Evolutionary conservation across 2,888 invertebrate genomes (phyloP), one percentile per base, ranked within the genome.

Genomic region (Hyalella azteca): DNA sequence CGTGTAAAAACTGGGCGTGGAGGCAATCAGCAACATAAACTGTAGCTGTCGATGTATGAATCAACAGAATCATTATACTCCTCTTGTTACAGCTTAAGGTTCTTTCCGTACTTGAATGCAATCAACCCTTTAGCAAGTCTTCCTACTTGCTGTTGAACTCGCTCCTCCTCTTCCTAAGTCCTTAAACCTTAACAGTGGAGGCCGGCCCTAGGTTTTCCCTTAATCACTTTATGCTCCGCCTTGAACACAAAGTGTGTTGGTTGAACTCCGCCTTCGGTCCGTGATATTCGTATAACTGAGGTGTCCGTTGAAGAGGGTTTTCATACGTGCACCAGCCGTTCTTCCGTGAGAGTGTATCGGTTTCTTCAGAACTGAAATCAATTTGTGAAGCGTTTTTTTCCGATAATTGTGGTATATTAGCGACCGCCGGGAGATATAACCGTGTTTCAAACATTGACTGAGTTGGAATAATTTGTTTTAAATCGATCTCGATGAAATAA

Each of bases 11-110:
- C 19, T 26, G 54, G 22, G 54, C 26, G 54, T 22, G 26, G 26
- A 54, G 22, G 66, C 39, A 36, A 36, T 66, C n/a, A 36, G 19
- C 36, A 29, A 36, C 66, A 66, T 66, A 36, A 29, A 29, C 29
- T 66, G 36, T 66, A 66, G 66, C 66, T 36, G 66, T 66, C 66
- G 66, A 66, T 66, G 22, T 66, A 66, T 36, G 66, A 66, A 66
- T 66, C 66, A 66, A 66, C 66, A 36, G 66, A 66, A 66, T 66
- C 66, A 66, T 66, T 66, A 66, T 66, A 36, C 66, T 66, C 39
- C 66, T 66, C 66, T 66, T 66, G 66, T 66, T 66, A 66, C 66
- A n/a, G 66, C 66, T 66, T 66, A 66, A 29, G 39, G 66, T 36
- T 66, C 66, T 66, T 66, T 36, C 36, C 36, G 36, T 36, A 32